Evolutionary conservation across 2,113 vertebrate genomes (phyloP).

Genomic region (Mystacornis crossleyi): DNA sequence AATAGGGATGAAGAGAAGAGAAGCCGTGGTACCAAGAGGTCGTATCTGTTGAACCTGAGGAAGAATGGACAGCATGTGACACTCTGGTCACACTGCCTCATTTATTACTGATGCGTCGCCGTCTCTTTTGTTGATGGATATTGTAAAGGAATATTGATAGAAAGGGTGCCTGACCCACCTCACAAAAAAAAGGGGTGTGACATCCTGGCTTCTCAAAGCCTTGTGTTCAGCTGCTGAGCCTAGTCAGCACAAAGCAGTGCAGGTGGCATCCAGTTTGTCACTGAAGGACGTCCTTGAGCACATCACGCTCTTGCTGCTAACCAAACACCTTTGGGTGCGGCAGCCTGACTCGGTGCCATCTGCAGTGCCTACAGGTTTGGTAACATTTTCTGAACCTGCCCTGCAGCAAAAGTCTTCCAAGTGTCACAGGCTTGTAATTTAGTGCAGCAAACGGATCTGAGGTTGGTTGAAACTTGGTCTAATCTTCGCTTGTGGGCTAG

Average conservation of each 20-base stretch:
- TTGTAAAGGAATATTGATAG: not conserved
- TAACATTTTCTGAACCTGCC: constrained; percentile 31
- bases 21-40: not conserved
- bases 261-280: not conserved
- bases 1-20: not conserved
- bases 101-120: accelerated
- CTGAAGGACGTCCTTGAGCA: not conserved
- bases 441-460: not conserved
- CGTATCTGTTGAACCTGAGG: not conserved
- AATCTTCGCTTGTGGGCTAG: not conserved
- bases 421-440: not conserved
- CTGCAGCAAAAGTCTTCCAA: not conserved
- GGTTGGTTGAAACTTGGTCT: not conserved
- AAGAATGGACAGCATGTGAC: not conserved
- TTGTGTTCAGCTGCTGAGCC: not conserved
- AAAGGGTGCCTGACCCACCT: not conserved
- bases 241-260: not conserved
- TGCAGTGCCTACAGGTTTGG: constrained; percentile 10
- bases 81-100: not conserved
- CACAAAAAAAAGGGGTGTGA: not conserved
- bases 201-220: not conserved
- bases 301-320: not conserved
- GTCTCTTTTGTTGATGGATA: not conserved
- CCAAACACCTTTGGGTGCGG: not conserved
- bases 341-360: not conserved